phyloP scores from a whole-genome alignment of 1,140 invertebrate genomes.

The Dendroctonus ponderosae region DNA sequence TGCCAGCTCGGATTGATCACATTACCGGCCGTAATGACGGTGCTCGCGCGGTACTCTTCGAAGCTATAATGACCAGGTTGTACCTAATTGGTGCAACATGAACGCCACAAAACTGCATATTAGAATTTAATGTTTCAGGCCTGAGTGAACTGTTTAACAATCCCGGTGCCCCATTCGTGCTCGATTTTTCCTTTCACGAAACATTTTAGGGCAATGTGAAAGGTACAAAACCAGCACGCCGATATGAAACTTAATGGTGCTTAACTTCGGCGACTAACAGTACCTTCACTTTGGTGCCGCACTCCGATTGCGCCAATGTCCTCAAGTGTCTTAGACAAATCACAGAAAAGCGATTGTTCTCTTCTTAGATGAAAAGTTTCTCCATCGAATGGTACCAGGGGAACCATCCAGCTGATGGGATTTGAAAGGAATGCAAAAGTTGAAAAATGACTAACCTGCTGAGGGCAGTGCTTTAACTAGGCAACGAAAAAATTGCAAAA shows the following conservation, averaged over 20 bases:
- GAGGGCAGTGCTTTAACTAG: no score
- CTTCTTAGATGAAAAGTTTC: no score
- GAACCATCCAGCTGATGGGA: no score
- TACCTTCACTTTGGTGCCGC: conserved; percentile 13
- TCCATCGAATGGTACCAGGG: no score
- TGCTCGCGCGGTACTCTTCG: background rate
- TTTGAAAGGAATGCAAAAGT: no score
- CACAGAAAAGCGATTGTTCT: no score
- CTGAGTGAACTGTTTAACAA: conserved; percentile 21
- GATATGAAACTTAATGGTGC: conserved; percentile 13
- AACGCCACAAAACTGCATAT: conserved; percentile 16
- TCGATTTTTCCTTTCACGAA: conserved; percentile 16
- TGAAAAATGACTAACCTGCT: no score
- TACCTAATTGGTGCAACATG: conserved; percentile 20
- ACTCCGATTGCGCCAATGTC: no score
- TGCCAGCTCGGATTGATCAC: no score
- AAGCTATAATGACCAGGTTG: conserved; percentile 13
- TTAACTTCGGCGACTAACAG: conserved; percentile 11
- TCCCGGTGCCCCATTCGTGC: conserved; percentile 1
- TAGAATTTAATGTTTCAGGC: conserved; percentile 25
- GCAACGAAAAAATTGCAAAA: no score
- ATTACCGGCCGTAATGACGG: no score
- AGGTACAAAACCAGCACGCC: conserved; percentile 4
- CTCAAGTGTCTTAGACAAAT: no score
- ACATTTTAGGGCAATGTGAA: conserved; percentile 22